Conservation (phyloP, 2,888 invertebrate species). For the Melieria picta region DNA sequence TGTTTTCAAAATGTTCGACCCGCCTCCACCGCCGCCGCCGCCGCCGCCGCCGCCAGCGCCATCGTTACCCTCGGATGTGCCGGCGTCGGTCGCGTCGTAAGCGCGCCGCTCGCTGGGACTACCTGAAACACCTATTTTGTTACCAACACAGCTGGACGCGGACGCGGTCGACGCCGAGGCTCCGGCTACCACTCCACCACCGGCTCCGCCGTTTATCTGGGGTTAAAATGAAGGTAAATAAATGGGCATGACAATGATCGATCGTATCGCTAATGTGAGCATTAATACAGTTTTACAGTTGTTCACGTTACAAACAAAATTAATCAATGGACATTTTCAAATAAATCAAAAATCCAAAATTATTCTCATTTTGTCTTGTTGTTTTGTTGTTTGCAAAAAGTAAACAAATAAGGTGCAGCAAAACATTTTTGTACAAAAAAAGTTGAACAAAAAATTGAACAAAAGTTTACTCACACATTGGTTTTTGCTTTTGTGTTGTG, state of each 20-base stretch:
- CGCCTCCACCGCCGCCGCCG: slow-evolving; percentile 37
- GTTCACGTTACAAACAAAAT: not conserved
- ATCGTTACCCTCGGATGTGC: slow-evolving; percentile 40
- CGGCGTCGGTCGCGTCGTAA: slow-evolving; percentile 37
- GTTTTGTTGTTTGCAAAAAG: not conserved
- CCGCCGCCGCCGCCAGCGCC: slow-evolving; percentile 40
- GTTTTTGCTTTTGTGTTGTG: too few species aligned
- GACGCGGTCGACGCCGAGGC: slow-evolving; percentile 37
- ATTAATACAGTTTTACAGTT: slow-evolving; percentile 4
- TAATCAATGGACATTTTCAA: too few species aligned
- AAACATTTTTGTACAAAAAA: not conserved
- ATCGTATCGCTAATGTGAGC: slow-evolving; percentile 6
- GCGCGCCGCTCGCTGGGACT: slow-evolving; percentile 43
- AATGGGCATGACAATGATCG: slow-evolving; percentile 56
- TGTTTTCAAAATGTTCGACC: slow-evolving; percentile 35
- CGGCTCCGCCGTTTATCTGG: slow-evolving; percentile 58
- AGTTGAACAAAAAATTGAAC: too few species aligned
- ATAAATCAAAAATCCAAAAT: too few species aligned
- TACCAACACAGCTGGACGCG: slow-evolving; percentile 41
- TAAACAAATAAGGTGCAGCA: not conserved
- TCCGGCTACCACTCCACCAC: slow-evolving; percentile 33
- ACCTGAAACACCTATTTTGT: slow-evolving; percentile 49
- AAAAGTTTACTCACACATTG: too few species aligned
- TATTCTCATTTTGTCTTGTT: too few species aligned
- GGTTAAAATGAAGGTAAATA: slow-evolving; percentile 55